These are phyloP conservation scores for Papilio aristodemus DNA, from an alignment of 1,140 invertebrate species.

Conservation along the genomic window DNA sequence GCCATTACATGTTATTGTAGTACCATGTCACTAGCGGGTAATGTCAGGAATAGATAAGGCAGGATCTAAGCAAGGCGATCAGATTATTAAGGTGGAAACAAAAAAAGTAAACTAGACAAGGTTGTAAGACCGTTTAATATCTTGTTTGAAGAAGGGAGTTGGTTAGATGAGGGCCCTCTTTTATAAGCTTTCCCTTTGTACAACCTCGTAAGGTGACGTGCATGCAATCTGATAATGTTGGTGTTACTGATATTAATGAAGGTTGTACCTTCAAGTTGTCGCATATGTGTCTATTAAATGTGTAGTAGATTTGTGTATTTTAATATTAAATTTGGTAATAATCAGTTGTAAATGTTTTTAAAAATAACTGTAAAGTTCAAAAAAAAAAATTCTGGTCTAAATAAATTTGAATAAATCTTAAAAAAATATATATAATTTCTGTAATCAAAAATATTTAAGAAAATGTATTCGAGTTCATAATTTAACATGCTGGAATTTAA, in stretches of 20 bases:
- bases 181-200: slow-evolving; percentile 31
- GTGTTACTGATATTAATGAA: slow-evolving; percentile 23
- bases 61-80: slow-evolving; percentile 6
- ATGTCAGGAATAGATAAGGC: slow-evolving; percentile 5
- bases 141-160: slow-evolving; percentile 23
- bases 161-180: slow-evolving; percentile 9
- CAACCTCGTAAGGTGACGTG: slow-evolving; percentile 23
- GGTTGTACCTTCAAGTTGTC: slow-evolving; percentile 15
- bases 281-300: not conserved
- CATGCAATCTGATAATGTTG: slow-evolving; percentile 26
- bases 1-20: too few relatives aligned
- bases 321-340: not conserved
- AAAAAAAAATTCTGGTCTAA: not conserved
- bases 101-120: not conserved
- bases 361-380: too few relatives aligned
- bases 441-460: not conserved
- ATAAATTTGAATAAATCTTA: not conserved
- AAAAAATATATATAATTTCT: not conserved
- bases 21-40: not conserved
- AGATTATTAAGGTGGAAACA: slow-evolving; percentile 2
- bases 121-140: slow-evolving; percentile 27
- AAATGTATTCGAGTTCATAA: not conserved
- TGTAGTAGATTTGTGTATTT: not conserved
- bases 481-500: not conserved
- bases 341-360: too few relatives aligned